Evolutionary conservation across 1,140 invertebrate genomes (phyloP), one percentile per base, ranked within the genome.

Genomic region (Ostrea edulis): DNA sequence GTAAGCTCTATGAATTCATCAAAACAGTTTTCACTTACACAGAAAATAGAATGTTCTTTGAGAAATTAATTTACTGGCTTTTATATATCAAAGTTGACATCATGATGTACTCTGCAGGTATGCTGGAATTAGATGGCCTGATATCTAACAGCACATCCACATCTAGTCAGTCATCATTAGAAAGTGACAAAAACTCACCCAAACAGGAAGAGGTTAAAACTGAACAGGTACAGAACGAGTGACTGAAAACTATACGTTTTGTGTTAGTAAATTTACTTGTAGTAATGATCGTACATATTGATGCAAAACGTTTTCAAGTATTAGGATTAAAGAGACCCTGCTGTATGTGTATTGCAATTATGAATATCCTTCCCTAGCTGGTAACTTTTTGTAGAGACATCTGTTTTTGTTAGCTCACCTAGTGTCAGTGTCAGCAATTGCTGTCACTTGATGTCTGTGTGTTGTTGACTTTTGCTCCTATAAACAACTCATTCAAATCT

Each of bases 51-150:
- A 44, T 44, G 35, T 44, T 44, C 35, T 44, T 44, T 5, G 35
- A 44, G 35, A 44, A 5, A 44, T 44, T 44, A 5, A 2, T 44
- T 44, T 44, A 44, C 35, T 44, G 35, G 35, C 35, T 62, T 53
- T 35, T 2, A 22, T 58, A 25, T 44, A 14, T 52, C 1, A 51
- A 17, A 11, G 52, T 44, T 81, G 22, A 81, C 25, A 29, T 44
- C 35, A 44, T 44, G 35, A 20, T 35, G 11, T 51, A 54, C 29
- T 20, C 12, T 65, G 29, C n/a, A 87, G 86, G 82, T 87, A 62
- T 87, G 86, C 55, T 87, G 86, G 86, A 82, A 29, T 22, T 87
- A 35, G 71, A 87, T n/a, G 81, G 86, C 20, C 22, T 87, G 22
- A 53, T 82, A 25, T 51, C 53, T 9, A 83, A 55, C 55, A 87